Conservation (phyloP, 1,140 invertebrate genomes). For the Pseudomyrmex dendroicus region DNA sequence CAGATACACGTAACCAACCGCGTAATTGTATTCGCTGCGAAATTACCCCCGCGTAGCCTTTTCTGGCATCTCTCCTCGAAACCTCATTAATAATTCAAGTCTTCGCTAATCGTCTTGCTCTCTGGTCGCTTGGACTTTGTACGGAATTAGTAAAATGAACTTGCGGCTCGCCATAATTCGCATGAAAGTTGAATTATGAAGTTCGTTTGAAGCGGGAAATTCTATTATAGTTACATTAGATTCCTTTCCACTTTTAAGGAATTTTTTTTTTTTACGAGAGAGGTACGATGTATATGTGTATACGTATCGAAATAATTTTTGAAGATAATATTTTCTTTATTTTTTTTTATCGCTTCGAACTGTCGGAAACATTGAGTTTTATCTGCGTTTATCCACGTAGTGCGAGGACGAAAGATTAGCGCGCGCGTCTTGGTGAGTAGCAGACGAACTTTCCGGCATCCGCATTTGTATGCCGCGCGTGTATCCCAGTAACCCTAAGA, state of each 20-base stretch:
- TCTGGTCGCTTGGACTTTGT: background rate
- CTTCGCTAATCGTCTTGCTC: background rate
- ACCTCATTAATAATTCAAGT: slow-evolving; percentile 31
- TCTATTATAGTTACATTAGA: too few species aligned
- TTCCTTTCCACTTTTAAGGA: too few species aligned
- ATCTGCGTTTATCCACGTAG: background rate
- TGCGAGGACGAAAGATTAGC: background rate
- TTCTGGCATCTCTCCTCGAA: background rate
- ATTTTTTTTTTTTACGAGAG: too few species aligned
- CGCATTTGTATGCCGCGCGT: slow-evolving; percentile 11
- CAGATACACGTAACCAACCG: slow-evolving; percentile 45
- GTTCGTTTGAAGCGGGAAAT: too few species aligned
- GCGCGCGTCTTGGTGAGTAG: background rate
- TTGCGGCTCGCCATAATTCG: background rate
- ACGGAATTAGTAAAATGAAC: background rate
- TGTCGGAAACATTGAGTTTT: too few species aligned
- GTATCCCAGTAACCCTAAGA: slow-evolving; percentile 9
- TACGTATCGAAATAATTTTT: background rate
- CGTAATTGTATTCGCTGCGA: slow-evolving; percentile 41
- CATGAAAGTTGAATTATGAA: background rate
- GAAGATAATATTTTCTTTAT: background rate
- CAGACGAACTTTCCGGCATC: background rate
- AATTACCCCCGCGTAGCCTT: background rate
- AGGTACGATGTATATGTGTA: too few species aligned
- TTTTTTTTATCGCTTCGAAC: too few species aligned